Conservation (phyloP, 2,113 vertebrate genomes). For the Embiotoca jacksoni region DNA sequence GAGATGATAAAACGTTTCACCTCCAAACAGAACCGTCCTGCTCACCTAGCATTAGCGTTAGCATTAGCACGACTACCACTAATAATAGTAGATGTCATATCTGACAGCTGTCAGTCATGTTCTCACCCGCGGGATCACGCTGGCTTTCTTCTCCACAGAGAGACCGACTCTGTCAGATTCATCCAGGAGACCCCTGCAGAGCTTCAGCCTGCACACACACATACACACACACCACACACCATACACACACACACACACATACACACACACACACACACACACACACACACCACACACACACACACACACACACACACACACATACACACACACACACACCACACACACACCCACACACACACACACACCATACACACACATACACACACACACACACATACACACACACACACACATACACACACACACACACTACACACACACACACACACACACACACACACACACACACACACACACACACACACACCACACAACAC, state of each 20-base stretch:
- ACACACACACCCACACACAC: neutral
- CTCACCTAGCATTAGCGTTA: too few species aligned
- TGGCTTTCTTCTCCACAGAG: slow-evolving; percentile 85
- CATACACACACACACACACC: neutral
- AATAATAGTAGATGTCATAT: neutral
- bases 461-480: too few species aligned
- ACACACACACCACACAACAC: too few species aligned
- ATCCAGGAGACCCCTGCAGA: slow-evolving; percentile 66
- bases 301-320: neutral
- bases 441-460: neutral
- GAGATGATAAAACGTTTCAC: too few species aligned
- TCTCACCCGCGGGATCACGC: slow-evolving; percentile 84
- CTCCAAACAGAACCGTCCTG: too few species aligned
- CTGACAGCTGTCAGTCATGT: slow-evolving; percentile 24
- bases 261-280: neutral
- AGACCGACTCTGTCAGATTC: slow-evolving; percentile 60
- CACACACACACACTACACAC: neutral
- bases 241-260: neutral
- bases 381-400: too few species aligned
- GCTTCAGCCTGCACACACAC: slow-evolving; percentile 63
- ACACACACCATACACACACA: neutral
- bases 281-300: neutral
- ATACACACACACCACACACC: slow-evolving; percentile 22
- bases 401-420: neutral
- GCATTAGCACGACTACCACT: too few species aligned